Percentiles rank a stretch among this genome's conserved stretches.
phyloP scores from a whole-genome alignment of 2,797 vertebrate species.

The Ctenosaura bakeri region DNA sequence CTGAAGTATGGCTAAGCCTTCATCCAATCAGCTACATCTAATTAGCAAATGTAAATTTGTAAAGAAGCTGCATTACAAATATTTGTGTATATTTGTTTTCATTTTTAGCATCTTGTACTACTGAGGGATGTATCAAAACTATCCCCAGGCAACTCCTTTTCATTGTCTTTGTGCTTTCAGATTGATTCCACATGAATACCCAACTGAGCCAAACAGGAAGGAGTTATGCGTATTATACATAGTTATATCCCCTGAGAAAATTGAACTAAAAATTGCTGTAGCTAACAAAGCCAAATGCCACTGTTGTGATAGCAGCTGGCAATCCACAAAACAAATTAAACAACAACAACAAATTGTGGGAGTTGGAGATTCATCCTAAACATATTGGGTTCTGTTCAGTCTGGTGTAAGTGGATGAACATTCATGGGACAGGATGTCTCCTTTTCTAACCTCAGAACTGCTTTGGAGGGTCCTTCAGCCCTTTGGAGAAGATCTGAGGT shows the following conservation, averaged over 20 bases:
- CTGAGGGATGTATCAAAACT: not conserved
- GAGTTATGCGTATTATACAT: not conserved
- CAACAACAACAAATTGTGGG: fast-evolving
- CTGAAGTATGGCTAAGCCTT: not conserved
- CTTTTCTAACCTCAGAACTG: not conserved
- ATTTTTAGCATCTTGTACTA: not conserved
- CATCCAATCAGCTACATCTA: not conserved
- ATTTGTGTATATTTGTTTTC: not conserved
- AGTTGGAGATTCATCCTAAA: not conserved
- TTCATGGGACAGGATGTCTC: not conserved
- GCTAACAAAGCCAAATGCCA: not conserved
- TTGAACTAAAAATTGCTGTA: not conserved
- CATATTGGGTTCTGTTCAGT: not conserved
- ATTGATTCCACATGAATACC: fast-evolving
- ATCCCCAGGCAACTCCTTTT: fast-evolving
- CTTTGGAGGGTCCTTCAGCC: not conserved
- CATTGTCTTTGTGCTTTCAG: not conserved
- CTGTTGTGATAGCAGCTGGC: not conserved
- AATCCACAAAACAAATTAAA: not conserved
- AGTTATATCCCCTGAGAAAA: constrained; percentile 19
- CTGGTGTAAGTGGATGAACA: not conserved
- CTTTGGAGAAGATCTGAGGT: not conserved
- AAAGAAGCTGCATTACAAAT: not conserved
- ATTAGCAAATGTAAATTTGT: constrained; percentile 5
- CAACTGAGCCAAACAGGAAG: not conserved